These are phyloP conservation scores for Oceanodroma leucorhoa DNA, from an alignment of 2,797 vertebrate genomes.

Conservation along the genomic window DNA sequence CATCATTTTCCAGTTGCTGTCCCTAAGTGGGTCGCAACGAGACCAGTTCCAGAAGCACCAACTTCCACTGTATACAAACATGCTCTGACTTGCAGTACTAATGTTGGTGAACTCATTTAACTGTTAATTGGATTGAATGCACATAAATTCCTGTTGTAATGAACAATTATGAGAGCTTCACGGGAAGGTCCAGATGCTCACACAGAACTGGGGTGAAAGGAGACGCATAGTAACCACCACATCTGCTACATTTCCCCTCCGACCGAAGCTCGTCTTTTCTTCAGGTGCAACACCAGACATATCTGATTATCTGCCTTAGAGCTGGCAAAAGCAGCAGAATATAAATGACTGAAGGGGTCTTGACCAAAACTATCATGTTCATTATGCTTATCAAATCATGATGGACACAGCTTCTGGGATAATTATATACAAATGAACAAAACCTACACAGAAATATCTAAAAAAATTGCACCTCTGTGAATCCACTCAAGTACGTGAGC, in stretches of 20 bases:
- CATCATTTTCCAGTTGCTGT: background rate
- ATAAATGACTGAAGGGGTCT: background rate
- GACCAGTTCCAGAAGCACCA: background rate
- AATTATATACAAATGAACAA: background rate
- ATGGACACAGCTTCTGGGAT: background rate
- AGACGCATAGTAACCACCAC: background rate
- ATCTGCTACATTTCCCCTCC: background rate
- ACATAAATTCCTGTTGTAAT: background rate
- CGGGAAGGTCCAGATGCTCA: background rate
- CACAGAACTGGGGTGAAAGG: background rate
- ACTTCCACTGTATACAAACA: background rate
- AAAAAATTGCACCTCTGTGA: background rate
- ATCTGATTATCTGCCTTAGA: background rate
- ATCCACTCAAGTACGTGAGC: background rate
- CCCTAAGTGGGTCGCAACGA: fast-evolving
- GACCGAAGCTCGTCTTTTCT: background rate
- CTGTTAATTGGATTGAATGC: background rate
- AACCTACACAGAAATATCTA: background rate
- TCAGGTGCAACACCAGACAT: background rate
- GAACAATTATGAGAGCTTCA: background rate
- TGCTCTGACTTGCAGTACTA: background rate
- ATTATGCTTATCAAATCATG: background rate
- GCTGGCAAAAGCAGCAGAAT: background rate
- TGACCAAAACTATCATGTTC: background rate
- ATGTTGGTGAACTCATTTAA: background rate